These are phyloP conservation scores for Sebastes cheni DNA, from an alignment of 2,797 vertebrate genomes.

Conservation along the genomic window DNA sequence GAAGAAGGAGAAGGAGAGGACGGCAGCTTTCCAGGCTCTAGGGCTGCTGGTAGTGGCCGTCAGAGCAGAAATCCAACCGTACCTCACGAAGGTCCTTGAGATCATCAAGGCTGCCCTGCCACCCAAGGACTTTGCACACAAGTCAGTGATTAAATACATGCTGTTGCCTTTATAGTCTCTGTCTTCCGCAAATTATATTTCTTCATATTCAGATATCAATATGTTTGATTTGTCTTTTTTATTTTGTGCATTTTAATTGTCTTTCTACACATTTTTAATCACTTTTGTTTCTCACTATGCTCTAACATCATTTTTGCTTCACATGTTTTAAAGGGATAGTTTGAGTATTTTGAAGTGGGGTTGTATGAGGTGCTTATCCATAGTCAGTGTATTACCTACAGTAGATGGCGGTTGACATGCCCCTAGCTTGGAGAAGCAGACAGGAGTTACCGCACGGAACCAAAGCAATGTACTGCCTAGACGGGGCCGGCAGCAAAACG, in stretches of 20 bases:
- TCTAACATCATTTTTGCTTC: not conserved
- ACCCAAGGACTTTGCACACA: slow-evolving; percentile 97
- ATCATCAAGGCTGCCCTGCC: slow-evolving; percentile 97
- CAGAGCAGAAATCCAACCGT: slow-evolving; percentile 92
- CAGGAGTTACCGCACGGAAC: too few relatives aligned
- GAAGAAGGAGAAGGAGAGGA: slow-evolving; percentile 97
- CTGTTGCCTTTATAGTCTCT: not conserved
- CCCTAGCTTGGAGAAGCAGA: too few relatives aligned
- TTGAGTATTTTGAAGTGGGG: too few relatives aligned
- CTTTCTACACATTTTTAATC: not conserved
- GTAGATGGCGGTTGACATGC: too few relatives aligned
- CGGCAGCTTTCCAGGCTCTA: slow-evolving; percentile 94
- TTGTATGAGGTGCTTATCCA: too few relatives aligned
- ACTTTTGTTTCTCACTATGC: not conserved
- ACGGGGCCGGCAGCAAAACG: too few relatives aligned
- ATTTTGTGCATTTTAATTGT: not conserved
- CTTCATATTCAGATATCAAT: not conserved
- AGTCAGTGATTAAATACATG: slow-evolving; percentile 82
- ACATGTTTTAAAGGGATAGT: not conserved
- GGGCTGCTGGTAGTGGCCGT: slow-evolving; percentile 96
- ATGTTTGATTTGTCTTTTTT: not conserved
- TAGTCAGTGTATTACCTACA: too few relatives aligned
- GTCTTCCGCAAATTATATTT: not conserved
- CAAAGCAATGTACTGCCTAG: too few relatives aligned
- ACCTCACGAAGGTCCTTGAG: slow-evolving; percentile 94